Conservation (phyloP, 1,140 invertebrate species). For the Spodoptera frugiperda region DNA sequence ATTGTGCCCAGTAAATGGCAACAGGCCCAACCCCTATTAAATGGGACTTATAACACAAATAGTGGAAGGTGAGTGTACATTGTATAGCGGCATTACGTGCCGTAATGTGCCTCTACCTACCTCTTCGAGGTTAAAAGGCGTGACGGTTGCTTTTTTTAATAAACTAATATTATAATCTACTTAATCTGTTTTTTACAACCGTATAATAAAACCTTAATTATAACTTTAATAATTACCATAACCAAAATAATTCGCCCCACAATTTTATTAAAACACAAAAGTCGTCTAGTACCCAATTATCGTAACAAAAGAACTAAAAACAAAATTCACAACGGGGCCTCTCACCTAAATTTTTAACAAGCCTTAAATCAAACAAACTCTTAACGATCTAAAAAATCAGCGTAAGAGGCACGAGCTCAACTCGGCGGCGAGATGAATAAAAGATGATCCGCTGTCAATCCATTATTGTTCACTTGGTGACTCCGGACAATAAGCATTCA, state of each 20-base stretch:
- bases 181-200: too few relatives aligned
- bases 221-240: too few relatives aligned
- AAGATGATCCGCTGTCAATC: slow-evolving; percentile 43
- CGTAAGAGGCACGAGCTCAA: background rate
- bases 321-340: slow-evolving; percentile 13
- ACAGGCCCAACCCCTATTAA: too few relatives aligned
- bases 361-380: slow-evolving; percentile 29
- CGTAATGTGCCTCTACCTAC: too few relatives aligned
- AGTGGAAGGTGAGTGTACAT: too few relatives aligned
- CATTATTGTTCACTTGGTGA: slow-evolving; percentile 30
- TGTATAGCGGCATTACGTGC: too few relatives aligned
- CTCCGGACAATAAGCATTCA: slow-evolving; percentile 40
- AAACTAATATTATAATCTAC: too few relatives aligned
- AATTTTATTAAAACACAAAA: slow-evolving; percentile 1
- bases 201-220: too few relatives aligned
- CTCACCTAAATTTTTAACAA: slow-evolving; percentile 28
- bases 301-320: background rate
- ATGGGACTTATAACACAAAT: too few relatives aligned
- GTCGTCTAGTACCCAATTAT: slow-evolving; percentile 21
- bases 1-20: too few relatives aligned
- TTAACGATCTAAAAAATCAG: slow-evolving; percentile 37
- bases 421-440: slow-evolving; percentile 24
- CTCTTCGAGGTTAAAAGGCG: too few relatives aligned
- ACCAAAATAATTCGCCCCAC: background rate
- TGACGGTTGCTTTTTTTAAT: too few relatives aligned